A percentile compares a stretch with the other conserved stretches of the same genome.
Evolutionary conservation across 2,888 invertebrate species (phyloP).

Genomic region (Phasia obesa): DNA sequence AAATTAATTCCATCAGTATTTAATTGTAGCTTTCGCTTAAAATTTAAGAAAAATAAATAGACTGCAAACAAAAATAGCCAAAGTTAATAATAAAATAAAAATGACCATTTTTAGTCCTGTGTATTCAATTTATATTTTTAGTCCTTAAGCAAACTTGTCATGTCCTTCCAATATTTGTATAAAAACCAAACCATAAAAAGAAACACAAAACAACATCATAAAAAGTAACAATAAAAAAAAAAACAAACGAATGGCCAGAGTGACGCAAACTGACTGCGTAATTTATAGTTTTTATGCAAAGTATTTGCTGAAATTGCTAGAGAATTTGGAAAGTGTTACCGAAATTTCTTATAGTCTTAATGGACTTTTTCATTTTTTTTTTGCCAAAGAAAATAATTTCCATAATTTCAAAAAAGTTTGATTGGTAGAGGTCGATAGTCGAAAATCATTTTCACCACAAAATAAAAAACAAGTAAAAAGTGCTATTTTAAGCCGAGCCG

Average conservation of each 20-base stretch:
- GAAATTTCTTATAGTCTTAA: background rate
- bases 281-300: background rate
- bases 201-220: background rate
- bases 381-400: no score
- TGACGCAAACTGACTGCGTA: conserved; percentile 3
- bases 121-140: conserved; percentile 2
- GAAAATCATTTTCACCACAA: no score
- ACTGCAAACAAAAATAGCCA: background rate
- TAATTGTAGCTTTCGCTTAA: background rate
- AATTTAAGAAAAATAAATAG: background rate
- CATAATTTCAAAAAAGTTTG: no score
- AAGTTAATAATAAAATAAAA: background rate
- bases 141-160: conserved; percentile 1
- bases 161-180: background rate
- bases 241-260: background rate
- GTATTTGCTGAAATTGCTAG: background rate
- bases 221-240: conserved; percentile 17
- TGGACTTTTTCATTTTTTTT: no score
- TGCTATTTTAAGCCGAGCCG: no score
- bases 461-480: no score
- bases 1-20: no score
- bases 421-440: no score
- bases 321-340: background rate
- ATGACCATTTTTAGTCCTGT: background rate
- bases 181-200: no score